Base-by-base conservation (phyloP, 2,888 invertebrate species). In the Drosophila kambysellisi region DNA sequence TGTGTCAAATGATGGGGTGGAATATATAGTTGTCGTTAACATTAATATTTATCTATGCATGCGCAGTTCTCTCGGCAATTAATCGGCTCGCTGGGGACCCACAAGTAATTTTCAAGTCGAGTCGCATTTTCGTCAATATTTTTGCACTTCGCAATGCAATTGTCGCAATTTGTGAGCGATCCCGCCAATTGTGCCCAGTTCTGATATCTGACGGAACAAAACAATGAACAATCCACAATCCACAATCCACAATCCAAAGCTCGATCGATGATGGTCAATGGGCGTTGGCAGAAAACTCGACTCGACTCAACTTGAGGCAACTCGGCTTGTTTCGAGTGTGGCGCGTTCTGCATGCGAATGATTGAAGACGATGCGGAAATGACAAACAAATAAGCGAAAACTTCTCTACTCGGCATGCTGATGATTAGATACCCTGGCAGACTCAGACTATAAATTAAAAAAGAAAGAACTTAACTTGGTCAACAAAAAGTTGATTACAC, bases 191-290 rank as follows among this genome's bases (percentile, higher is more conserved):
- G 77, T 25, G 35, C 35, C 65, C 60, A 57, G 46, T 8, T 29
- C 54, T 83, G 81, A 83, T 67, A 86, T 88, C 88, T 83, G 89
- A 86, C 54, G 81, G 81, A 78, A 88, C 76, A 76, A 80, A 80
- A 68, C 65, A 78, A 59, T 39, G 57, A 61, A 52, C 60, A 52
- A 30, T 39, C 50, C 25, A 52, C 60, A 52, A 30, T 39, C 50
- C 61, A 52, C 60, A 52, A 30, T 39, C 50, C 25, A 52, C 60
- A 52, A 30, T 39, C 50, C 25, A 29, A 50, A 25, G 50, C 25
- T 3, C 17, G 37, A 15, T 29, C 63, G 17, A 60, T 61, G 78
- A 11, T 63, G 46, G 37, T 41, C 57, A 46, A 63, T 67, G 78
- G 78, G 78, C 78, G 78, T 80, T 71, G 77, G 59, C 57, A 52